These are phyloP conservation scores for Drosophila fulvimacula DNA, from an alignment of 2,888 invertebrate genomes.

Conservation along the genomic window DNA sequence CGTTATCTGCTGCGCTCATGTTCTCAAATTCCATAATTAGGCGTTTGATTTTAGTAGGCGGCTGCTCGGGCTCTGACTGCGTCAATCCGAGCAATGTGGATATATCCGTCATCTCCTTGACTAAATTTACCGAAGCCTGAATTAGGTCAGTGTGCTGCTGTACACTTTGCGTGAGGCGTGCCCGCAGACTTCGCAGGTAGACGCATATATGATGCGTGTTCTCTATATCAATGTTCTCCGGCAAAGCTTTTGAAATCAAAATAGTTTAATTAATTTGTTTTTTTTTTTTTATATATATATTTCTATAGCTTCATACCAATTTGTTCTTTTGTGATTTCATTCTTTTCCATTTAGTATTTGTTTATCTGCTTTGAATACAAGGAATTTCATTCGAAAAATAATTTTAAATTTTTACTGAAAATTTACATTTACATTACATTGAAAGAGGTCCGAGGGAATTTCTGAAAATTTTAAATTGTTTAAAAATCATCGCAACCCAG, in stretches of 20 bases:
- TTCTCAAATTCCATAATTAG: constrained; percentile 73
- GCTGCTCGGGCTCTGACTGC: constrained; percentile 10
- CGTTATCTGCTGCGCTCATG: constrained; percentile 24
- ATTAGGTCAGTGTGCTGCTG: constrained; percentile 63
- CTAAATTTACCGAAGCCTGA: constrained; percentile 61
- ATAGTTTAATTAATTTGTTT: neutral
- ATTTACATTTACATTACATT: neutral
- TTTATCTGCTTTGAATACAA: neutral
- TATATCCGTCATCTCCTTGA: constrained; percentile 73
- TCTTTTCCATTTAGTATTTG: constrained; percentile 23
- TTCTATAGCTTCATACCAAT: constrained; percentile 16
- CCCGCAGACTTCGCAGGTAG: constrained; percentile 68
- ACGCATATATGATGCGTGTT: constrained; percentile 60
- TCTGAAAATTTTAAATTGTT: neutral
- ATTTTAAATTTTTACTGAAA: neutral
- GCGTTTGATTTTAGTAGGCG: constrained; percentile 61
- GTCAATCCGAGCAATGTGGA: constrained; percentile 42
- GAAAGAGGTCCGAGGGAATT: neutral
- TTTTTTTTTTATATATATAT: neutral
- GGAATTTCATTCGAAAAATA: constrained; percentile 2
- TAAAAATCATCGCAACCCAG: constrained; percentile 31
- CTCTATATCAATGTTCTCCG: constrained; percentile 35
- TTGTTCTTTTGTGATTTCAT: neutral
- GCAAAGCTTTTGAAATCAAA: constrained; percentile 16
- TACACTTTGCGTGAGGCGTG: constrained; percentile 60